Evolutionary conservation across 2,888 invertebrate species (phyloP).

Genomic region (Deilephila elpenor): DNA sequence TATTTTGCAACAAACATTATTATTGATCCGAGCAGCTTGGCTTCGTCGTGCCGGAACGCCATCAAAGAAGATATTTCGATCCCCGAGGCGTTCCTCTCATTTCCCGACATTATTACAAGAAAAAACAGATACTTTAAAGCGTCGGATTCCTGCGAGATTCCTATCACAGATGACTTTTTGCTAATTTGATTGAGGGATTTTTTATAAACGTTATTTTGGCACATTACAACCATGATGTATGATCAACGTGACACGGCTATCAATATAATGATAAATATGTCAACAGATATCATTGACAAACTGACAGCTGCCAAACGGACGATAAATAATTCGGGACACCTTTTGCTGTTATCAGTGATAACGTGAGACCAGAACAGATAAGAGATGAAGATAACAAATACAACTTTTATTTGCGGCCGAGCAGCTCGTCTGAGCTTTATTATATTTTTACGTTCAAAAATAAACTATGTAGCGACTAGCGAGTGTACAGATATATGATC

Average conservation of each 20-base stretch:
- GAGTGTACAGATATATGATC: conserved; percentile 61
- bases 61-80: conserved; percentile 46
- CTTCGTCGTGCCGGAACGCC: conserved; percentile 37
- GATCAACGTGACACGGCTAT: conserved; percentile 46
- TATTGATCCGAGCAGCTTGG: conserved; percentile 50
- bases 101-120: conserved; percentile 55
- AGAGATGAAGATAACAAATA: conserved; percentile 42
- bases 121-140: conserved; percentile 53
- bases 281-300: conserved; percentile 66
- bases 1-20: conserved; percentile 37
- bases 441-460: conserved; percentile 43
- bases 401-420: neutral
- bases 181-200: neutral
- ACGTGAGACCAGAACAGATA: conserved; percentile 57
- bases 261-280: conserved; percentile 64
- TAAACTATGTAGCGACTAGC: conserved; percentile 50
- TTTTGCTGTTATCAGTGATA: conserved; percentile 58
- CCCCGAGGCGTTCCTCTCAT: conserved; percentile 54
- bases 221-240: conserved; percentile 42
- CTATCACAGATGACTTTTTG: neutral
- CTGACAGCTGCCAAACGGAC: conserved; percentile 70
- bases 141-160: conserved; percentile 33
- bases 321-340: conserved; percentile 59
- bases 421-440: neutral
- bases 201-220: conserved; percentile 29